A percentile compares a stretch with the other conserved stretches of the same genome.
phyloP scores from a whole-genome alignment of 37 sponge, comb jelly and placozoan species.

The Halichondria panicea region DNA sequence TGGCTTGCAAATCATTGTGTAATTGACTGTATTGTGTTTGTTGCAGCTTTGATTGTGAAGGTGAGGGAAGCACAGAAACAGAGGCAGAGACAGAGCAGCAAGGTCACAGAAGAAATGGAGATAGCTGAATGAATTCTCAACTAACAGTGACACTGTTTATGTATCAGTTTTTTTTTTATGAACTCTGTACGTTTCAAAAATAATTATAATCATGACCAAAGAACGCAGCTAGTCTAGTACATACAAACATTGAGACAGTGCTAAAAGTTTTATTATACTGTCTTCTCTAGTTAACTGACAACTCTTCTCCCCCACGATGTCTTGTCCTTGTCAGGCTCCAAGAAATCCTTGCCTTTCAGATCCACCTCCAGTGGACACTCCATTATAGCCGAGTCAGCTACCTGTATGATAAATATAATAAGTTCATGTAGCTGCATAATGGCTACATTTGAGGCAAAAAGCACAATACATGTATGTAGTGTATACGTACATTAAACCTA shows the following conservation, averaged over 20 bases:
- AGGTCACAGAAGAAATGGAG: slow-evolving; percentile 63
- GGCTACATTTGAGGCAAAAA: neutral
- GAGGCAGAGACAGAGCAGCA: slow-evolving; percentile 33
- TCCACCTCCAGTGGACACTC: slow-evolving; percentile 38
- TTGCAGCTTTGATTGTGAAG: slow-evolving; percentile 33
- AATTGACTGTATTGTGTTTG: too few species aligned
- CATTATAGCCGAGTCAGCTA: slow-evolving; percentile 57
- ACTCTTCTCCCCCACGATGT: neutral
- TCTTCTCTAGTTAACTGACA: neutral
- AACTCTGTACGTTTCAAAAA: neutral
- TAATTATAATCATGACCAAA: neutral
- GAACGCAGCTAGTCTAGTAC: too few species aligned
- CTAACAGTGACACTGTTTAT: neutral
- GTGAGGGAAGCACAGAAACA: slow-evolving; percentile 56
- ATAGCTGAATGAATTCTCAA: slow-evolving; percentile 13
- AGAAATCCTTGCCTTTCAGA: slow-evolving; percentile 69
- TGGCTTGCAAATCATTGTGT: too few species aligned
- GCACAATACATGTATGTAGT: neutral
- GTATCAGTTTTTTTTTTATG: neutral
- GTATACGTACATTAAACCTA: neutral
- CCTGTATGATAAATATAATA: too few species aligned
- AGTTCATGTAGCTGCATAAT: neutral
- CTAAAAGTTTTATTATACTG: neutral
- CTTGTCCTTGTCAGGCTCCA: slow-evolving; percentile 18
- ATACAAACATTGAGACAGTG: neutral